Evolutionary conservation across 1,140 invertebrate genomes (phyloP).

Genomic region (Meloidogyne hapla): DNA sequence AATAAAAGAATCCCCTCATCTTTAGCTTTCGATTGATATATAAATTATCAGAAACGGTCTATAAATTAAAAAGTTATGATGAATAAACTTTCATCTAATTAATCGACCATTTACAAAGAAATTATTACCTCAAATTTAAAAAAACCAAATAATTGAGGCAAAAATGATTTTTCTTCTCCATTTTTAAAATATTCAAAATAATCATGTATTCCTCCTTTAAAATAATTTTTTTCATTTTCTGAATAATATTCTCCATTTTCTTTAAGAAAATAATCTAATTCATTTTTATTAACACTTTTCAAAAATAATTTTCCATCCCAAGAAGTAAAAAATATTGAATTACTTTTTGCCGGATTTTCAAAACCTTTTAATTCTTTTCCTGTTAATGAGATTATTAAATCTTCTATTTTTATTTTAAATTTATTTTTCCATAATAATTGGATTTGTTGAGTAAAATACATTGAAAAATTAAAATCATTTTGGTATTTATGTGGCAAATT

Average conservation of each 20-base stretch:
- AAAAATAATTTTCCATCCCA: background rate
- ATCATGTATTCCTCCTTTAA: slow-evolving; percentile 2
- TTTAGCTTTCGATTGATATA: no score
- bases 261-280: slow-evolving; percentile 2
- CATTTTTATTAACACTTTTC: background rate
- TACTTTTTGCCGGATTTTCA: slow-evolving; percentile 2
- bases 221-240: background rate
- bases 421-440: background rate
- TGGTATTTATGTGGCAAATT: no score
- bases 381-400: background rate
- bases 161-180: background rate
- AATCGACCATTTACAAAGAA: background rate
- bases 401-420: background rate
- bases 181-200: slow-evolving; percentile 2
- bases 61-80: no score
- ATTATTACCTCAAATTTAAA: background rate
- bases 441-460: background rate
- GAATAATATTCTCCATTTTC: background rate
- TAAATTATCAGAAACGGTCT: no score
- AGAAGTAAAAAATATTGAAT: background rate
- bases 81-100: no score
- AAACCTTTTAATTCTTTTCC: background rate
- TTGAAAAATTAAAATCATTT: background rate
- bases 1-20: no score
- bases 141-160: slow-evolving; percentile 3